Conservation (phyloP, 2,113 vertebrate genomes). For the Clarias batrachus region DNA sequence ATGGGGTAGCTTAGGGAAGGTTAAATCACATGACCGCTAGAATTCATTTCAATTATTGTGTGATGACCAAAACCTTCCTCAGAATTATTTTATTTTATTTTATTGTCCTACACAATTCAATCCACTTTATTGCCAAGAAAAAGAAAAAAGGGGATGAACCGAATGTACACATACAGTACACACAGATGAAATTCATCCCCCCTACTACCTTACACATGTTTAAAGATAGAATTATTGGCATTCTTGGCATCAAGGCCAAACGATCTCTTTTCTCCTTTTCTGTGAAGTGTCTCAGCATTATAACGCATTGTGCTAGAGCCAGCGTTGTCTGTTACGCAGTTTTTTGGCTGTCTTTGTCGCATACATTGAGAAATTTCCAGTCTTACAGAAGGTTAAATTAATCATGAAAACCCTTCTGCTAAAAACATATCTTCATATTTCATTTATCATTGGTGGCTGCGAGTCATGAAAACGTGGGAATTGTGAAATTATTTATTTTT, state of each 20-base stretch:
- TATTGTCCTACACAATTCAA: neutral
- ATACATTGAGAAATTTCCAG: neutral
- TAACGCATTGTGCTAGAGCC: neutral
- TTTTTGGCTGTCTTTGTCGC: neutral
- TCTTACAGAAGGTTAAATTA: neutral
- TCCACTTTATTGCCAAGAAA: neutral
- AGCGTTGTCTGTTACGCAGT: neutral
- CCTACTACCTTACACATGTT: neutral
- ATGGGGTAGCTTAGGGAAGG: no score
- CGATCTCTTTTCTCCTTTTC: neutral
- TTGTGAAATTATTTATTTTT: neutral
- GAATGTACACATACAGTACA: neutral
- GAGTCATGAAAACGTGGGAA: neutral
- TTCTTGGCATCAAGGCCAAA: neutral
- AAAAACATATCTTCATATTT: neutral
- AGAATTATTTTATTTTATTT: neutral
- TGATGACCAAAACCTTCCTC: no score
- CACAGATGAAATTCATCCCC: neutral
- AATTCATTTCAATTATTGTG: no score
- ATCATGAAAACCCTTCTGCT: neutral
- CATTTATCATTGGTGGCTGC: neutral
- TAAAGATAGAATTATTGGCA: neutral
- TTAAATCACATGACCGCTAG: no score
- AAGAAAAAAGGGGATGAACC: neutral
- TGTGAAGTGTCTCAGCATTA: neutral